These are phyloP conservation scores for Drosophila nikananu DNA, from an alignment of 1,140 invertebrate genomes.

Conservation along the genomic window DNA sequence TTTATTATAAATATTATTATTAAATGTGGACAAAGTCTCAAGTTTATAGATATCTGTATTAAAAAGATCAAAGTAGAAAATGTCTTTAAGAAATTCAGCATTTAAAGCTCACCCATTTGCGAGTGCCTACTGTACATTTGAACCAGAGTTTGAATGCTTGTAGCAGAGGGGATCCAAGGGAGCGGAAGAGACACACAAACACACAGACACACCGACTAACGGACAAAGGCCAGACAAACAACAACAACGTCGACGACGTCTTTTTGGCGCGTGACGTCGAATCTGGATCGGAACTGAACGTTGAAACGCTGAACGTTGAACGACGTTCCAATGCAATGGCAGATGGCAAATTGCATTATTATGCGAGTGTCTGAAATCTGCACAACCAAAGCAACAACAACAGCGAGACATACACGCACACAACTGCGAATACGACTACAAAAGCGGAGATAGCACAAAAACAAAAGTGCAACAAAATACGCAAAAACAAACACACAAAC, in stretches of 20 bases:
- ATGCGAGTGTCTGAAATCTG: slow-evolving; percentile 84
- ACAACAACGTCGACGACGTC: slow-evolving; percentile 50
- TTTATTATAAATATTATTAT: no score
- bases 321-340: slow-evolving; percentile 49
- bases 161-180: background rate
- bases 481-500: slow-evolving; percentile 64
- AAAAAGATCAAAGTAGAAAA: background rate
- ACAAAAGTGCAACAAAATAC: slow-evolving; percentile 78
- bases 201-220: slow-evolving; percentile 33
- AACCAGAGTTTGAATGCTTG: slow-evolving; percentile 12
- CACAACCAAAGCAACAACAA: slow-evolving; percentile 56
- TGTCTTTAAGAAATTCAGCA: no score
- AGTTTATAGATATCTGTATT: background rate
- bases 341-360: slow-evolving; percentile 84
- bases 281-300: slow-evolving; percentile 27
- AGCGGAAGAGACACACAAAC: background rate
- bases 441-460: slow-evolving; percentile 43
- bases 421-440: slow-evolving; percentile 9
- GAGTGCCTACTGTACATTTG: slow-evolving; percentile 1
- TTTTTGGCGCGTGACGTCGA: slow-evolving; percentile 82
- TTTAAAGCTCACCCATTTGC: background rate
- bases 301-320: slow-evolving; percentile 14
- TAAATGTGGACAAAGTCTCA: background rate
- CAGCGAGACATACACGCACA: slow-evolving; percentile 12
- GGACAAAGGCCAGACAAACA: slow-evolving; percentile 45